These are phyloP conservation scores for Pluvialis apricaria DNA, from an alignment of 2,113 vertebrate species.

Conservation along the genomic window DNA sequence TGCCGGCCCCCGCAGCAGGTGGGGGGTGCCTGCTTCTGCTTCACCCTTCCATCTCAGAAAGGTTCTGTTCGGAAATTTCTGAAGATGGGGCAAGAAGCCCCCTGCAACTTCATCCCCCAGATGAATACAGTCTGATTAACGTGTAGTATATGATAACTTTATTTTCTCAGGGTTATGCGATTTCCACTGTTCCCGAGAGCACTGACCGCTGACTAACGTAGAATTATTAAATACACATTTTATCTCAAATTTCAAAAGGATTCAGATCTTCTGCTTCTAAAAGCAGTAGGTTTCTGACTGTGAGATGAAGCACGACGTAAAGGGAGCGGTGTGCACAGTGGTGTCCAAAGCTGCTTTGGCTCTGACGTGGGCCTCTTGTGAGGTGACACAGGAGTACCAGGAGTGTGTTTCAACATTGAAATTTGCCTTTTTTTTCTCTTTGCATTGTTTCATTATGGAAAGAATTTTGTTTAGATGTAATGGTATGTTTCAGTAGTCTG, in stretches of 20 bases:
- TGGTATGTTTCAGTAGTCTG: neutral
- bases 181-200: neutral
- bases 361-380: neutral
- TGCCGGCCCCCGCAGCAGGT: neutral
- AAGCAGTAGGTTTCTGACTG: neutral
- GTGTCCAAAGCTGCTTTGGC: neutral
- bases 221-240: neutral
- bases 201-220: neutral
- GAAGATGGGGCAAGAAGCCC: neutral
- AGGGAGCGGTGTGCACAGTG: neutral
- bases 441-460: neutral
- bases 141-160: neutral
- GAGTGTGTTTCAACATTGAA: neutral
- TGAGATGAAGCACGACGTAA: neutral
- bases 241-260: neutral
- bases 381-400: neutral
- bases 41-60: neutral
- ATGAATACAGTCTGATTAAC: neutral
- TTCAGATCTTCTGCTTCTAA: neutral
- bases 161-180: neutral
- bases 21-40: neutral
- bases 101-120: neutral
- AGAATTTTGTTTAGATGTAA: neutral
- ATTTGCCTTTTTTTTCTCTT: neutral
- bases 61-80: neutral